Evolutionary conservation across 53 echinoderm and acorn worm species (phyloP).

Genomic region (Crossaster papposus): DNA sequence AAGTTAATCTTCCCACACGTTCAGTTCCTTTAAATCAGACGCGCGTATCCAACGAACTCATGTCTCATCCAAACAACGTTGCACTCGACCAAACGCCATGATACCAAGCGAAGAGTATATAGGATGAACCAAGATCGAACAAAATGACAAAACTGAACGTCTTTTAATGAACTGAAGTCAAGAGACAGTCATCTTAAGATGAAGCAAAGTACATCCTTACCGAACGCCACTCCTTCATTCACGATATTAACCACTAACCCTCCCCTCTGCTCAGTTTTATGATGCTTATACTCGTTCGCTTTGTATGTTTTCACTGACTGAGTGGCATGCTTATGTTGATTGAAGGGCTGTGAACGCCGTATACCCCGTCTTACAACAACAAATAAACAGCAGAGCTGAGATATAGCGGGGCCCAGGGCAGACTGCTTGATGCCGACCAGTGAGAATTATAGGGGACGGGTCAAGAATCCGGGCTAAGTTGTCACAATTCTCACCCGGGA

Average conservation of each 20-base stretch:
- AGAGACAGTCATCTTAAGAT: no score
- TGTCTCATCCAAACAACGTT: background rate
- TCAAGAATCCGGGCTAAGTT: constrained; percentile 37
- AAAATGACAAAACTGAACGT: no score
- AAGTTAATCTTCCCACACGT: background rate
- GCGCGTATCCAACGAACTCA: background rate
- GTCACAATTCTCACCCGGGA: background rate
- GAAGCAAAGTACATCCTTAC: no score
- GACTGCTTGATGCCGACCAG: background rate
- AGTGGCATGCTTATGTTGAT: constrained; percentile 4
- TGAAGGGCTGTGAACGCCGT: constrained; percentile 5
- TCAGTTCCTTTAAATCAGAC: background rate
- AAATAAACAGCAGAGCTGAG: constrained; percentile 26
- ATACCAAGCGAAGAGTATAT: background rate
- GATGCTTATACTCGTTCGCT: background rate
- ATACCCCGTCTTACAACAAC: constrained; percentile 37
- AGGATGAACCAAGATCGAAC: background rate
- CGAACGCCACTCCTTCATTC: background rate
- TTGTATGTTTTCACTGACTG: constrained; percentile 25
- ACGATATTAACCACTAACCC: background rate
- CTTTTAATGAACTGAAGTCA: no score
- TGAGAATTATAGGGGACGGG: constrained; percentile 24
- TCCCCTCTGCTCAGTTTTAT: background rate
- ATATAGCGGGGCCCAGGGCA: background rate
- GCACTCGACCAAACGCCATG: background rate